A percentile compares a stretch with the other conserved stretches of the same genome.
These are phyloP conservation scores for Charadrius vociferus DNA, from an alignment of 2,113 vertebrate genomes.

Conservation along the genomic window DNA sequence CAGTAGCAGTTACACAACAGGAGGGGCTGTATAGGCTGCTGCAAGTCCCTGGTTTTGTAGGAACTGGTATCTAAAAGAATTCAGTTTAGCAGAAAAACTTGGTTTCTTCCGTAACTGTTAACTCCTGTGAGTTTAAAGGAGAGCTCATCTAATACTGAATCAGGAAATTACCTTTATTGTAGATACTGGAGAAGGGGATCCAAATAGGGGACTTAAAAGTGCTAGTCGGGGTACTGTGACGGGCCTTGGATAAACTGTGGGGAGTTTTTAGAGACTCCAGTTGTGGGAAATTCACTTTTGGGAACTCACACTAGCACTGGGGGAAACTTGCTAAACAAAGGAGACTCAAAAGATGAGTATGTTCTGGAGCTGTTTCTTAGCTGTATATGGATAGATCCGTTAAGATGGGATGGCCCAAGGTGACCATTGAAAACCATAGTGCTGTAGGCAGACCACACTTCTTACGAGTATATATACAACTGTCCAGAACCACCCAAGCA, in stretches of 20 bases:
- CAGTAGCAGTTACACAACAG: background rate
- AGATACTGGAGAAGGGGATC: background rate
- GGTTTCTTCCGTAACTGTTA: background rate
- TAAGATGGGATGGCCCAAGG: background rate
- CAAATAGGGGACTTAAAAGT: background rate
- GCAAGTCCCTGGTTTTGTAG: background rate
- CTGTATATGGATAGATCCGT: fast-evolving
- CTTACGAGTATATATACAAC: fast-evolving
- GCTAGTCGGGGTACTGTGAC: background rate
- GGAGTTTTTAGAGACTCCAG: background rate
- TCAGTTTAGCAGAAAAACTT: background rate
- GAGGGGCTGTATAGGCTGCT: background rate
- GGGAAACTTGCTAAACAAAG: background rate
- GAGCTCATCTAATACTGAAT: background rate
- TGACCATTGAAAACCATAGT: background rate
- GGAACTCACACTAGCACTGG: too few species aligned
- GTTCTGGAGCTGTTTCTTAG: background rate
- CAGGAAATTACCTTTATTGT: background rate
- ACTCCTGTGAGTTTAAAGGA: background rate
- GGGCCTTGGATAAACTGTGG: background rate
- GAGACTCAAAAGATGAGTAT: fast-evolving
- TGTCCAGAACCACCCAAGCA: fast-evolving
- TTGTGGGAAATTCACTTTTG: background rate
- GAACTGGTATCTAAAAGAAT: background rate
- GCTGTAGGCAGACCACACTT: background rate